Evolutionary conservation across 1,140 invertebrate genomes (phyloP), one percentile per base, ranked within the genome.

Genomic region (Drosophila ficusphila): DNA sequence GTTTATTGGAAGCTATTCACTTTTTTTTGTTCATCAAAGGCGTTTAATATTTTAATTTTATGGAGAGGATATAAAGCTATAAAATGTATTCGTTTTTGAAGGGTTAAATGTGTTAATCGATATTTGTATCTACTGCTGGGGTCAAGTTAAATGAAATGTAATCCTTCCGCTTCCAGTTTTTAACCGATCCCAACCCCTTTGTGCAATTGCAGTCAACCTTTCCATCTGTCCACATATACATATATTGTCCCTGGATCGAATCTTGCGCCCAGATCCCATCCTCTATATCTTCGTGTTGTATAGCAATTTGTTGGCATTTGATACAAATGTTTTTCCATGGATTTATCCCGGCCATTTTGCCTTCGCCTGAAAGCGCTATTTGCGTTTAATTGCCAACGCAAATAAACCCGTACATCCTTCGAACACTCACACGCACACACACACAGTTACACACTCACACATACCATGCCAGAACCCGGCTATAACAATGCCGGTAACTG

Each of bases 381-480:
- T 81, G 62, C 69, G 77, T 64, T 88, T 82, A 88, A 88, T 88
- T 78, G 82, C 82, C 61, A 81, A 57, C 61, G 67, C 41, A 62
- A 72, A 73, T 67, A 75, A 38, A 76, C 6, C 19, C 21, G 42
- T 44, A 33, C n/a, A 51, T 54, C 16, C 18, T n/a, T n/a, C n/a
- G n/a, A 27, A 16, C 14, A 60, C 27, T 38, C 56, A 58, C 52
- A 58, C 52, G 51, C 33, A 14, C 29, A 31, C 12, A 38, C 21
- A 46, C 39, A 39, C 19, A 60, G 34, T n/a, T n/a, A n/a, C n/a
- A 16, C 14, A 60, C 27, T 38, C 56, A 58, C 52, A 58, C 52
- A 54, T 29, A 14, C 29, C 12, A 38, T 27, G 41, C 39, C 34
- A 18, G 56, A 29, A 34, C 12, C 41, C n/a, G 34, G 9, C 34